Conservation (phyloP, 2,113 vertebrate genomes). For the Fulica atra region DNA sequence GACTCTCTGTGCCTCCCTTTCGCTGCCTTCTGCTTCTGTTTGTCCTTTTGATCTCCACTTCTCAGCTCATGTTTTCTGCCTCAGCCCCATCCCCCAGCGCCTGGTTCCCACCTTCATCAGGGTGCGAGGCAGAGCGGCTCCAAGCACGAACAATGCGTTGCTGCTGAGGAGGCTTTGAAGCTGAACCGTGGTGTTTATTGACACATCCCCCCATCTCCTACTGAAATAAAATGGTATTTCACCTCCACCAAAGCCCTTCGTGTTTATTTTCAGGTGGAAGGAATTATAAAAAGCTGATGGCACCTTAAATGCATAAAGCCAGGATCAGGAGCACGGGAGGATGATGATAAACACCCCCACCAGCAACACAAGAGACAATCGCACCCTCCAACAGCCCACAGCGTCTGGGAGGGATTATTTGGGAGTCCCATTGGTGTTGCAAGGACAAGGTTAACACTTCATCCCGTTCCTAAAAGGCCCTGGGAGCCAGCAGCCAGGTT, state of each 20-base stretch:
- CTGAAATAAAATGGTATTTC: constrained; percentile 31
- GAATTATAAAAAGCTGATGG: constrained; percentile 6
- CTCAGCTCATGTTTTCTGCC: constrained; percentile 49
- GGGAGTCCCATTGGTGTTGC: not conserved
- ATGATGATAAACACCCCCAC: not conserved
- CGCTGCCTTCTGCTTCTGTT: constrained; percentile 62
- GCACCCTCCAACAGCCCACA: not conserved
- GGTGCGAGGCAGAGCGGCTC: constrained; percentile 50
- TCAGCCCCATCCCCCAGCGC: constrained; percentile 10
- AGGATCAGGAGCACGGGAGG: not conserved
- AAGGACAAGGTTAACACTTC: not conserved
- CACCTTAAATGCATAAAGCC: not conserved
- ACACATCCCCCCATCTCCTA: constrained; percentile 8
- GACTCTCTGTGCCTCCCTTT: constrained; percentile 61
- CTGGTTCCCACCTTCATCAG: constrained; percentile 60
- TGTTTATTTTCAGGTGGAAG: constrained; percentile 1
- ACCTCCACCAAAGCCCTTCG: not conserved
- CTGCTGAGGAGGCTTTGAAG: constrained; percentile 56
- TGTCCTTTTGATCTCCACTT: constrained; percentile 70
- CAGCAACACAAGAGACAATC: not conserved
- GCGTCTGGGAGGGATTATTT: not conserved
- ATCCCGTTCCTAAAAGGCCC: not conserved
- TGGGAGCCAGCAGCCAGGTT: not conserved
- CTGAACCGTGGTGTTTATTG: constrained; percentile 40
- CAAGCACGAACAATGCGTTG: constrained; percentile 22